These are phyloP conservation scores for Notolepis coatsorum DNA, from an alignment of 2,797 vertebrate genomes.

Conservation along the genomic window DNA sequence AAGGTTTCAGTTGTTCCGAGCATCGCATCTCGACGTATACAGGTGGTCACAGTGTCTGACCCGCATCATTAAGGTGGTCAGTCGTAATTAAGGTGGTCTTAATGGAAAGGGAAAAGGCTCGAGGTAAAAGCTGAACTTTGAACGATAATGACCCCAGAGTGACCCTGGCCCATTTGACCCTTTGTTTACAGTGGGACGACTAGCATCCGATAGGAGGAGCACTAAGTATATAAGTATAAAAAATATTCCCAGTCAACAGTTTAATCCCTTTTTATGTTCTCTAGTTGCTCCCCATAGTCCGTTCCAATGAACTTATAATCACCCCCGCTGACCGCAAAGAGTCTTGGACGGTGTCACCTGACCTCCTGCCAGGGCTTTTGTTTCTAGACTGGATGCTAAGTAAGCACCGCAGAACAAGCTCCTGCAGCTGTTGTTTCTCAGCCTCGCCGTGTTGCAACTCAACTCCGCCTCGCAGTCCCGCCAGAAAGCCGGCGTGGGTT, in stretches of 20 bases:
- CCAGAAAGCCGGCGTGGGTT: conserved; percentile 44
- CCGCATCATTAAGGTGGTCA: not conserved
- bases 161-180: conserved; percentile 54
- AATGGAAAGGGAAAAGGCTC: conserved; percentile 32
- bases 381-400: conserved; percentile 32
- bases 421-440: conserved; percentile 21
- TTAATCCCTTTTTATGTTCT: conserved; percentile 26
- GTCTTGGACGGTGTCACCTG: conserved; percentile 4
- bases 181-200: conserved; percentile 35
- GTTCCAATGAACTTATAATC: conserved; percentile 24
- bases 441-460: conserved; percentile 62
- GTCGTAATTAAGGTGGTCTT: conserved; percentile 21
- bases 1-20: too few relatives aligned
- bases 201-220: conserved; percentile 30
- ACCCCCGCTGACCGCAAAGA: conserved; percentile 26
- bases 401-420: conserved; percentile 35
- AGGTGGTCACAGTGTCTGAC: conserved; percentile 15
- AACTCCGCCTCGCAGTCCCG: conserved; percentile 41
- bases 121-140: conserved; percentile 29
- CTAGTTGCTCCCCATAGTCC: conserved; percentile 20
- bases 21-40: too few relatives aligned
- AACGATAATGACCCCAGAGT: conserved; percentile 38
- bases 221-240: not conserved
- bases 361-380: not conserved
- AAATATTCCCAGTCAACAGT: conserved; percentile 14